A percentile compares a stretch with the other conserved stretches of the same genome.
These are phyloP conservation scores for Endotricha flammealis DNA, from an alignment of 2,888 invertebrate species.

Conservation along the genomic window DNA sequence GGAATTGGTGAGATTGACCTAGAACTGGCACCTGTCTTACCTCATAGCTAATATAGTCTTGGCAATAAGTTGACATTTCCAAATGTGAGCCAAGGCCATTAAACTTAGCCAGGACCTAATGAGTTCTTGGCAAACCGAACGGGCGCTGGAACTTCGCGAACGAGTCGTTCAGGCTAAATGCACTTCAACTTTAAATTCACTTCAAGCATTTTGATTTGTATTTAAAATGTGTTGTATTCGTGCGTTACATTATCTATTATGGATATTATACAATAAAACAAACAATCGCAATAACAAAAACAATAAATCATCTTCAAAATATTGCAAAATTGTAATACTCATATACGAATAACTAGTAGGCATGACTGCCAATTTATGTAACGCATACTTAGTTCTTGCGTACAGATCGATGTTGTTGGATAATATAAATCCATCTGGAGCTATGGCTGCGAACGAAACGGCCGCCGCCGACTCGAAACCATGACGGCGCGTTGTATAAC, in stretches of 20 bases:
- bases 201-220: too few relatives aligned
- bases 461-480: too few relatives aligned
- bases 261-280: too few relatives aligned
- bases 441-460: slow-evolving; percentile 4
- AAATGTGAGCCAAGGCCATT: slow-evolving; percentile 9
- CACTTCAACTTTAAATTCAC: too few relatives aligned
- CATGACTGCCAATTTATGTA: too few relatives aligned
- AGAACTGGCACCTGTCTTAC: slow-evolving; percentile 11
- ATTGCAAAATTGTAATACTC: too few relatives aligned
- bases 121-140: slow-evolving; percentile 21
- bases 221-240: too few relatives aligned
- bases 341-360: too few relatives aligned
- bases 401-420: slow-evolving; percentile 1
- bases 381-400: slow-evolving; percentile 1
- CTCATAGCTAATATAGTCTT: slow-evolving; percentile 8
- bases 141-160: neutral
- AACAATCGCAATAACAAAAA: too few relatives aligned
- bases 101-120: slow-evolving; percentile 20
- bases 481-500: slow-evolving; percentile 12
- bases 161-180: neutral
- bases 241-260: too few relatives aligned
- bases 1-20: slow-evolving; percentile 17
- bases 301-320: too few relatives aligned
- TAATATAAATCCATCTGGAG: slow-evolving; percentile 5
- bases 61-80: slow-evolving; percentile 9